phyloP scores from a whole-genome alignment of 2,797 vertebrate genomes.

The Notamacropus eugenii region DNA sequence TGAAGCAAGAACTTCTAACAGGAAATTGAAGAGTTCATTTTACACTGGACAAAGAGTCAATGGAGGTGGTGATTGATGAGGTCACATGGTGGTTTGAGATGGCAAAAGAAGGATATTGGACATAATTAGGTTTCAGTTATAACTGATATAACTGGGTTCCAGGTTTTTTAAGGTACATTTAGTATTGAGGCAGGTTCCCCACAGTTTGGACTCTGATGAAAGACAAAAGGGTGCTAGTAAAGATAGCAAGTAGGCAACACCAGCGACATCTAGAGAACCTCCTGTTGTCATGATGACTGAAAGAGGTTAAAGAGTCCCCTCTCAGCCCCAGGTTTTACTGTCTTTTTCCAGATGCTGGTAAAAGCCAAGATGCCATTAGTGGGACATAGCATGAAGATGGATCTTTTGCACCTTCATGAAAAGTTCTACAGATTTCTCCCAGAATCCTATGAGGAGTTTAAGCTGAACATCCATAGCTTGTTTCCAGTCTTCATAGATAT shows the following conservation, averaged over 20 bases:
- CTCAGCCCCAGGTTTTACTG: conserved; percentile 83
- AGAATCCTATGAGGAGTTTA: conserved; percentile 86
- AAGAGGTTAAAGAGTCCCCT: conserved; percentile 79
- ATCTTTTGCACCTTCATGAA: conserved; percentile 85
- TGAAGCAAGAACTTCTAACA: conserved; percentile 74
- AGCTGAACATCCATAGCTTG: conserved; percentile 83
- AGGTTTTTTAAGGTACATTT: conserved; percentile 81
- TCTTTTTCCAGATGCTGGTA: conserved; percentile 83
- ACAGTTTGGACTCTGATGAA: conserved; percentile 83
- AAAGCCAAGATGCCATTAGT: conserved; percentile 85
- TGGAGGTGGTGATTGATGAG: conserved; percentile 83
- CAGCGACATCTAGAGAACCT: conserved; percentile 80
- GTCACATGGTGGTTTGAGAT: conserved; percentile 82
- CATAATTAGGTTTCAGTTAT: conserved; percentile 40
- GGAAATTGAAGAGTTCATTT: conserved; percentile 78
- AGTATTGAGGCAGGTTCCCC: conserved; percentile 81
- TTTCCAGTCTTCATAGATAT: conserved; percentile 86
- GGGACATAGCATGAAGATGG: conserved; percentile 87
- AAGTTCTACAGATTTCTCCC: conserved; percentile 87
- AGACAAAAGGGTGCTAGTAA: conserved; percentile 80
- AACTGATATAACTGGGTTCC: conserved; percentile 77
- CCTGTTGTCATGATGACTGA: conserved; percentile 65
- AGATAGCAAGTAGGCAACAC: conserved; percentile 79
- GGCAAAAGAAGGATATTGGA: conserved; percentile 81
- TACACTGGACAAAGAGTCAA: conserved; percentile 74